phyloP scores from a whole-genome alignment of 2,113 vertebrate genomes.

The Cebidichthys violaceus region DNA sequence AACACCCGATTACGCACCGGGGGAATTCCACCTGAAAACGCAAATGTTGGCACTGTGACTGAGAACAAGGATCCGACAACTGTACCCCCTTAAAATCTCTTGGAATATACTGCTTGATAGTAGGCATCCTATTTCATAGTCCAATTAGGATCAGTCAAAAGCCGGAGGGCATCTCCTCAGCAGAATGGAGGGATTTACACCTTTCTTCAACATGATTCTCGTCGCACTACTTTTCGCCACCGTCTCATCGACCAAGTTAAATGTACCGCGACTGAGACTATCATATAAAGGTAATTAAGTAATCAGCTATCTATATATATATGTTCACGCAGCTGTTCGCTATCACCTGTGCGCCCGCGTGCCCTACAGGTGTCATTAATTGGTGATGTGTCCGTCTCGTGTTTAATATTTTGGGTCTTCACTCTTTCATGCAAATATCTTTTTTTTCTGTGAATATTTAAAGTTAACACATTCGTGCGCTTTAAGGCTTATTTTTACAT shows the following conservation, averaged over 20 bases:
- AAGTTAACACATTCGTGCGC: background rate
- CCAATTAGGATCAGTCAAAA: background rate
- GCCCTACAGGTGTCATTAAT: constrained; percentile 36
- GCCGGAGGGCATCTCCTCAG: background rate
- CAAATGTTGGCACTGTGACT: constrained; percentile 11
- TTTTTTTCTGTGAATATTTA: background rate
- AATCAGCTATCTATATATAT: constrained; percentile 20
- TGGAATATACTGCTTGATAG: constrained; percentile 38
- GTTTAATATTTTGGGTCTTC: background rate
- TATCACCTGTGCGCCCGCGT: background rate
- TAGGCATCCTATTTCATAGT: background rate
- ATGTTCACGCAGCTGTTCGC: background rate
- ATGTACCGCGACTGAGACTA: constrained; percentile 74
- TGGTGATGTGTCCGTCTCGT: background rate
- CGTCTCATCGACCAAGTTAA: constrained; percentile 61
- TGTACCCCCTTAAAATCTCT: background rate
- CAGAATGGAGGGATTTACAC: constrained; percentile 69
- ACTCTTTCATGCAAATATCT: background rate
- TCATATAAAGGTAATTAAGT: constrained; percentile 72
- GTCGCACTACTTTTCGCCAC: constrained; percentile 46
- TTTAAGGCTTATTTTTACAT: background rate
- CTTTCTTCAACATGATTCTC: constrained; percentile 27
- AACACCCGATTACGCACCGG: constrained; percentile 33
- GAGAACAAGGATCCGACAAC: background rate
- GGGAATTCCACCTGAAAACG: background rate